phyloP scores from a whole-genome alignment of 1,140 invertebrate species.

The Drosophila asahinai region DNA sequence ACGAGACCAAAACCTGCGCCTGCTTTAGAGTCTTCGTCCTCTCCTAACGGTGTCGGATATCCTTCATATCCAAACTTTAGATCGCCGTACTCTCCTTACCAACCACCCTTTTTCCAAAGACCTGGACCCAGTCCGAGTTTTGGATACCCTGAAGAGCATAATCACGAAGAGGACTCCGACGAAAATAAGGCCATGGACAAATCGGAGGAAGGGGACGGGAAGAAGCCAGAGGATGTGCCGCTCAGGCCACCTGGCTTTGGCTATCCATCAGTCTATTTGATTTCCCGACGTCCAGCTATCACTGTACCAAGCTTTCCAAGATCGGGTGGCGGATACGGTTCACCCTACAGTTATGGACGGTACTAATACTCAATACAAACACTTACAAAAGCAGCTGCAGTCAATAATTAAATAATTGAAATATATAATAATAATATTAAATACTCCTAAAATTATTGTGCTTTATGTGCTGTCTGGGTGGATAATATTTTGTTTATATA shows the following conservation, averaged over 20 bases:
- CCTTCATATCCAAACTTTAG: conserved; percentile 31
- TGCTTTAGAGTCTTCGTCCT: background rate
- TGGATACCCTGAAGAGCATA: background rate
- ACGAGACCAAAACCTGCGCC: background rate
- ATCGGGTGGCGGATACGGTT: conserved; percentile 42
- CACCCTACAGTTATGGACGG: conserved; percentile 53
- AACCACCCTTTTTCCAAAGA: conserved; percentile 3
- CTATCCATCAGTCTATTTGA: conserved; percentile 41
- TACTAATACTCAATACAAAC: conserved; percentile 23
- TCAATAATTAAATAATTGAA: conserved; percentile 10
- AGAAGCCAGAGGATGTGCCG: conserved; percentile 31
- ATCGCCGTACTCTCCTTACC: conserved; percentile 43
- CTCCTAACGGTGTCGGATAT: conserved; percentile 7
- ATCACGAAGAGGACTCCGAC: conserved; percentile 18
- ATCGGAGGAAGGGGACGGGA: background rate
- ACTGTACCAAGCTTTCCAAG: conserved; percentile 29
- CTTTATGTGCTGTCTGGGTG: background rate
- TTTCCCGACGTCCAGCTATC: conserved; percentile 35
- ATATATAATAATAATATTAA: conserved; percentile 8
- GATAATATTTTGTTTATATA: too few species aligned
- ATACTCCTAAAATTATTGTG: background rate
- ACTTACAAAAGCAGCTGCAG: background rate
- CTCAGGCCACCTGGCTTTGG: conserved; percentile 40
- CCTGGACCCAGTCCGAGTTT: conserved; percentile 14
- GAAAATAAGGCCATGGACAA: conserved; percentile 6